These are phyloP conservation scores for Lepidocyrtoides sp. DNA, from an alignment of 2,888 invertebrate genomes.

Conservation along the genomic window DNA sequence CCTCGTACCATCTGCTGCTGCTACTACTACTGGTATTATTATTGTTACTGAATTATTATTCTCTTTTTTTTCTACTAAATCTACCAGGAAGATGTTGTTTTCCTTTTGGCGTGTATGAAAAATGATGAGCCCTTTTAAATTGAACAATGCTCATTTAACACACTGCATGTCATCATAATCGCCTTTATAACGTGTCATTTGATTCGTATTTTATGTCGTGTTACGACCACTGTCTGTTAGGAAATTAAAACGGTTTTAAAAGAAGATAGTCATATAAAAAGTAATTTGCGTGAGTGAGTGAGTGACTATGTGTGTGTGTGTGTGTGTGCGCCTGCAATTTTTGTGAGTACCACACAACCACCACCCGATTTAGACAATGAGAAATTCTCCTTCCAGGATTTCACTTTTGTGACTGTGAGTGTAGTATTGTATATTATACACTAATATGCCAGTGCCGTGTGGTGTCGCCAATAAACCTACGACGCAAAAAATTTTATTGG, in stretches of 20 bases:
- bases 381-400: slow-evolving; percentile 56
- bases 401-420: slow-evolving; percentile 20
- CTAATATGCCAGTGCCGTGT: slow-evolving; percentile 21
- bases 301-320: background rate
- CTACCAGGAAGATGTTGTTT: slow-evolving; percentile 46
- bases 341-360: background rate
- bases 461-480: slow-evolving; percentile 76
- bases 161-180: background rate
- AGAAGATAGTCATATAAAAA: slow-evolving; percentile 36
- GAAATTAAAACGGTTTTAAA: slow-evolving; percentile 54
- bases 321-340: slow-evolving; percentile 12
- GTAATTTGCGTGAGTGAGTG: slow-evolving; percentile 44
- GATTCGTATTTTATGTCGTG: background rate
- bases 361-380: slow-evolving; percentile 58
- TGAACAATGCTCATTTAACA: slow-evolving; percentile 5
- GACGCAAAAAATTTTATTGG: slow-evolving; percentile 71
- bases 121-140: slow-evolving; percentile 6
- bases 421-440: slow-evolving; percentile 2
- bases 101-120: background rate
- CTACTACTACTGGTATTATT: background rate
- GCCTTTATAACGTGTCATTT: background rate
- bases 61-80: background rate
- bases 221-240: background rate
- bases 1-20: slow-evolving; percentile 53
- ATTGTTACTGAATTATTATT: background rate